phyloP scores from a whole-genome alignment of 1,140 invertebrate species.

The Theocolax elegans region DNA sequence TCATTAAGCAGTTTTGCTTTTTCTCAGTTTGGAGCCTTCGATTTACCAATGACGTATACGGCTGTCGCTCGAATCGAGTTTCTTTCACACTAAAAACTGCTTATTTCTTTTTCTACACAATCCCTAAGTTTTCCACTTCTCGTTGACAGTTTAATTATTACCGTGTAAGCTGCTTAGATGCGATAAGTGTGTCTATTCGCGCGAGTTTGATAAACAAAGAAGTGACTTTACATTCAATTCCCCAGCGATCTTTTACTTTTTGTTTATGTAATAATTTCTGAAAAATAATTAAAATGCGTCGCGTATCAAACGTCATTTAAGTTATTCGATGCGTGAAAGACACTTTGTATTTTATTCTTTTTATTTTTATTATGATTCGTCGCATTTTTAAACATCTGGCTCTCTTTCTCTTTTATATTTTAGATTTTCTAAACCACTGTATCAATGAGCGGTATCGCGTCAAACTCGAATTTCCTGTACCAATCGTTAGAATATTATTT shows the following conservation, averaged over 20 bases:
- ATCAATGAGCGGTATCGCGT: background rate
- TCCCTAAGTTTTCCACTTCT: constrained; percentile 51
- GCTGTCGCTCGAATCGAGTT: too few relatives aligned
- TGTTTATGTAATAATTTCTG: constrained; percentile 44
- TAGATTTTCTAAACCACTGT: background rate
- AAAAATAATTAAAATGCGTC: constrained; percentile 56
- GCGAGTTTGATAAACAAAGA: constrained; percentile 18
- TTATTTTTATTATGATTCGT: constrained; percentile 1
- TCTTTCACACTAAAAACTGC: constrained; percentile 42
- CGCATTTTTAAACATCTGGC: background rate
- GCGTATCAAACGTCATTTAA: constrained; percentile 57
- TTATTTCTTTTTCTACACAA: constrained; percentile 51
- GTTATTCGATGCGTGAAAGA: constrained; percentile 60
- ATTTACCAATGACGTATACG: too few relatives aligned
- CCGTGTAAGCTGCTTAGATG: constrained; percentile 61
- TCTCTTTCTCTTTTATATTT: background rate
- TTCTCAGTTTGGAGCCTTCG: constrained; percentile 31
- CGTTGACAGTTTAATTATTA: constrained; percentile 55
- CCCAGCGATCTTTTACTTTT: constrained; percentile 22
- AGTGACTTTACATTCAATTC: constrained; percentile 28
- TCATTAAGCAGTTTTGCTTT: constrained; percentile 37
- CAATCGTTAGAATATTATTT: constrained; percentile 3
- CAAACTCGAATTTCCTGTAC: constrained; percentile 4
- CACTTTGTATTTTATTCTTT: constrained; percentile 53
- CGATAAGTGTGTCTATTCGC: constrained; percentile 49